phyloP scores from a whole-genome alignment of 2,888 invertebrate species.

The Drosophila buzzatii region DNA sequence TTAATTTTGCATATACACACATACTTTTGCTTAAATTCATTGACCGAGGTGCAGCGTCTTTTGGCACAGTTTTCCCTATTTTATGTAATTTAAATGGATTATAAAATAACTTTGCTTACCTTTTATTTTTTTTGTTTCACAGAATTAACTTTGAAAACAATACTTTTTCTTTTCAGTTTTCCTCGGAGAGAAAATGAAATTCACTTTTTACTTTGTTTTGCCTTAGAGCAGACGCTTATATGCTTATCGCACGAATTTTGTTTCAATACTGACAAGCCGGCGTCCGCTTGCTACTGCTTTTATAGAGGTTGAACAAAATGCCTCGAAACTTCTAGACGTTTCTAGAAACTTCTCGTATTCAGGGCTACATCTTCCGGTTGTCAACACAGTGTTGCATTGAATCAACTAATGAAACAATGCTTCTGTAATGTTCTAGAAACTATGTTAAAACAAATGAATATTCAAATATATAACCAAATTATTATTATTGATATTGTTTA shows the following conservation, averaged over 20 bases:
- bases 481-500: too few species aligned
- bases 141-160: slow-evolving; percentile 59
- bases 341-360: slow-evolving; percentile 79
- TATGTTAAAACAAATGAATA: not conserved
- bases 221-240: slow-evolving; percentile 32
- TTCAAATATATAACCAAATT: not conserved
- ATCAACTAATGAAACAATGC: not conserved
- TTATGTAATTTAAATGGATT: not conserved
- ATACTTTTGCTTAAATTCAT: not conserved
- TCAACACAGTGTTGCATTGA: slow-evolving; percentile 35
- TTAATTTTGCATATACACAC: slow-evolving; percentile 10
- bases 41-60: not conserved
- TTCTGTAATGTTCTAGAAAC: slow-evolving; percentile 34
- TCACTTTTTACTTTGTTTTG: slow-evolving; percentile 37
- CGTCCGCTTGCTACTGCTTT: slow-evolving; percentile 45
- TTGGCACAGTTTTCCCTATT: not conserved
- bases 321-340: slow-evolving; percentile 66
- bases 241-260: slow-evolving; percentile 64
- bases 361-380: slow-evolving; percentile 69
- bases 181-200: slow-evolving; percentile 60
- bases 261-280: slow-evolving; percentile 76
- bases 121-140: slow-evolving; percentile 63
- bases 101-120: slow-evolving; percentile 56
- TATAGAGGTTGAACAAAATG: slow-evolving; percentile 66
- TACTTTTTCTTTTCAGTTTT: slow-evolving; percentile 52